phyloP scores from a whole-genome alignment of 1,140 invertebrate genomes.

The Drosophila mayri region DNA sequence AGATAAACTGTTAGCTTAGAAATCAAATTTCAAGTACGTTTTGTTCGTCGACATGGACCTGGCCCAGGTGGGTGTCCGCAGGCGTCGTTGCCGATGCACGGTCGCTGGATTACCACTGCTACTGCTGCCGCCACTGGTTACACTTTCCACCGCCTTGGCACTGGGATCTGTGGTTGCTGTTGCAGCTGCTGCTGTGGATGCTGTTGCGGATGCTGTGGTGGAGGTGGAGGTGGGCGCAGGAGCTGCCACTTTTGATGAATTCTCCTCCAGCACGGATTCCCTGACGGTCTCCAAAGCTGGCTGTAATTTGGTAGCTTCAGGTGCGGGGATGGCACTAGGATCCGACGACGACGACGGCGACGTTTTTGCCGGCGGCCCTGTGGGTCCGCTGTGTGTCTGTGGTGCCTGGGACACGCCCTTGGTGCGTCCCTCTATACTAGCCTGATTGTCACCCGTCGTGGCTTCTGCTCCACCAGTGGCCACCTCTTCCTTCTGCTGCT shows the following conservation, averaged over 20 bases:
- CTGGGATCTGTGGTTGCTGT: conserved; percentile 16
- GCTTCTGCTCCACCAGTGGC: conserved; percentile 1
- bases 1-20: conserved; percentile 52
- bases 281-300: conserved; percentile 45
- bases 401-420: conserved; percentile 69
- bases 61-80: conserved; percentile 91
- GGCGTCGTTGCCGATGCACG: conserved; percentile 86
- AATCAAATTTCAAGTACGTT: conserved; percentile 80
- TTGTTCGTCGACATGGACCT: conserved; percentile 87
- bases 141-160: conserved; percentile 58
- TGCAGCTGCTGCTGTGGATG: background rate
- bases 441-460: conserved; percentile 70
- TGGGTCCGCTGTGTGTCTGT: conserved; percentile 75
- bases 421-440: conserved; percentile 72
- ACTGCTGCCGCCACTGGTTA: conserved; percentile 64
- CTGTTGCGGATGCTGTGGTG: background rate
- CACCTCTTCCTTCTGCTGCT: conserved; percentile 15
- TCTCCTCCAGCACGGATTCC: conserved; percentile 49
- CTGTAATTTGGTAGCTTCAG: conserved; percentile 20
- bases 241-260: conserved; percentile 20
- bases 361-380: conserved; percentile 68
- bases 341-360: background rate
- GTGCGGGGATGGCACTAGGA: conserved; percentile 1
- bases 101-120: conserved; percentile 84
- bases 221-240: conserved; percentile 1